Evolutionary conservation across 2,113 vertebrate species (phyloP).

Genomic region (Gracilinanus agilis): DNA sequence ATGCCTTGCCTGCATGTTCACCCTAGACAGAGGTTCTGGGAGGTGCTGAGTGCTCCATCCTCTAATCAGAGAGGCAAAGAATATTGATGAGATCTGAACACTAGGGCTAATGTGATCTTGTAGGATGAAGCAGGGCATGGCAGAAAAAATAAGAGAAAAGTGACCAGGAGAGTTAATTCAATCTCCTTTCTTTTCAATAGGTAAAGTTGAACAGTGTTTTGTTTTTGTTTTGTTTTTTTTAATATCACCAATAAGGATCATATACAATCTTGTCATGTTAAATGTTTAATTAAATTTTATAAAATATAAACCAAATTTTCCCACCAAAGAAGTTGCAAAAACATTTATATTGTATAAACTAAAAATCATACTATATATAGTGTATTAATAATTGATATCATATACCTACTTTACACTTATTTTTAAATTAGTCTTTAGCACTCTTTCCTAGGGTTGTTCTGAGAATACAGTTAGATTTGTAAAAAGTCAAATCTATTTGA

Average conservation of each 20-base stretch:
- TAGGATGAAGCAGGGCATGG: not conserved
- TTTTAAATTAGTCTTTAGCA: not conserved
- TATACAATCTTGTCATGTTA: not conserved
- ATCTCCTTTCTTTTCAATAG: not conserved
- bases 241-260: not conserved
- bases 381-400: no score
- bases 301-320: constrained; percentile 2
- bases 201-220: not conserved
- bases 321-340: not conserved
- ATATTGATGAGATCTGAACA: not conserved
- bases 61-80: not conserved
- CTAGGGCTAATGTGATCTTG: not conserved
- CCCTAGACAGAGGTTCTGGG: not conserved
- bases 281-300: not conserved
- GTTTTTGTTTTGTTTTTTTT: no score
- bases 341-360: not conserved
- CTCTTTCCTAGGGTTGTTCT: not conserved
- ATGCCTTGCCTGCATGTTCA: not conserved
- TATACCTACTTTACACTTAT: no score
- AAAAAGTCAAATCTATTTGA: not conserved
- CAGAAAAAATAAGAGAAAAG: no score
- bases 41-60: not conserved
- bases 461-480: not conserved
- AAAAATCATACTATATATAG: not conserved
- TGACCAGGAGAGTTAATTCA: no score